phyloP scores from a whole-genome alignment of 2,113 vertebrate genomes.

The Oenanthe oenanthe region DNA sequence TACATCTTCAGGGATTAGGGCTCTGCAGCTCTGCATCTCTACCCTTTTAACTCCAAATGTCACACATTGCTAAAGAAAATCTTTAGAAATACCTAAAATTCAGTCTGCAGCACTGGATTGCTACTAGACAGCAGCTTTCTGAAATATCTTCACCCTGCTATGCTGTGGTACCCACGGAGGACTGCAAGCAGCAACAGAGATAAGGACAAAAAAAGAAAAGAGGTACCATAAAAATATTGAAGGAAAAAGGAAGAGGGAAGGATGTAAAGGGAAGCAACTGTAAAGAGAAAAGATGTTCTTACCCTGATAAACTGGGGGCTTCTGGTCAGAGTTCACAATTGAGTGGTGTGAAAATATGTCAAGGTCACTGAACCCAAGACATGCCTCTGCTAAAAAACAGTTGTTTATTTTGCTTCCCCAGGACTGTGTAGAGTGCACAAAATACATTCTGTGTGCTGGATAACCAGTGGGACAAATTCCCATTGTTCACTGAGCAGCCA shows the following conservation, averaged over 20 bases:
- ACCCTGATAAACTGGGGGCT: background rate
- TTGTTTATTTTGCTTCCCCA: background rate
- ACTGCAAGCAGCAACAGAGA: background rate
- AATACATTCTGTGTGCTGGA: background rate
- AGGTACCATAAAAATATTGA: background rate
- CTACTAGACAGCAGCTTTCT: background rate
- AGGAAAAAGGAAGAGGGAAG: background rate
- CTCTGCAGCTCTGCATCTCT: background rate
- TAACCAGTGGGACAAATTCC: background rate
- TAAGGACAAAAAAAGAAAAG: background rate
- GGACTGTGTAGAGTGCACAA: background rate
- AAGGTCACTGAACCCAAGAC: background rate
- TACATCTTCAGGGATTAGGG: background rate
- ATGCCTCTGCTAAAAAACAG: background rate
- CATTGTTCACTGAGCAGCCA: background rate
- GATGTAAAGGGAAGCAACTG: background rate
- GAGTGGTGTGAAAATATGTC: background rate
- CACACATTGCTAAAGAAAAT: background rate
- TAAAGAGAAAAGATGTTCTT: background rate
- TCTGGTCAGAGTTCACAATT: background rate
- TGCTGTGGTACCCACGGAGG: background rate
- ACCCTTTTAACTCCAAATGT: background rate
- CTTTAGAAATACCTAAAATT: background rate
- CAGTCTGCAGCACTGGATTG: background rate
- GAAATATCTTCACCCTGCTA: background rate